Evolutionary conservation across 53 echinoderm and acorn worm genomes (phyloP).

Genomic region (Apostichopus leukothele): DNA sequence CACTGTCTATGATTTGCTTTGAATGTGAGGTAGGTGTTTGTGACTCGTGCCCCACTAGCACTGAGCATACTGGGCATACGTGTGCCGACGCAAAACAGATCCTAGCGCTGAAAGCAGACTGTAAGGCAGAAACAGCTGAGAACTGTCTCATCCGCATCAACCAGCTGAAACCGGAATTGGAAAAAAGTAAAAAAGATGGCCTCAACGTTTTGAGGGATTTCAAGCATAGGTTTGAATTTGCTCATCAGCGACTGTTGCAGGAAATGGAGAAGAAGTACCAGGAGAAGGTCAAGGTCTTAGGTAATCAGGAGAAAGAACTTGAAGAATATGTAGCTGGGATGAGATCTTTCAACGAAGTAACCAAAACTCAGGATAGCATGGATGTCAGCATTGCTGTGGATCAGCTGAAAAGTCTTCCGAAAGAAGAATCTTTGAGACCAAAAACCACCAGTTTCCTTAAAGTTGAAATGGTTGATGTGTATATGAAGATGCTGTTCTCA

Average conservation of each 20-base stretch:
- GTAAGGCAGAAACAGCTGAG: constrained; percentile 29
- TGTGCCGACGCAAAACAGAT: constrained; percentile 40
- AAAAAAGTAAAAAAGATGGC: constrained; percentile 19
- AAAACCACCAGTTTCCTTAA: background rate
- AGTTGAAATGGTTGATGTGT: background rate
- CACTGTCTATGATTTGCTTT: constrained; percentile 47
- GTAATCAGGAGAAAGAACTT: constrained; percentile 37
- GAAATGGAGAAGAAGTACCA: constrained; percentile 49
- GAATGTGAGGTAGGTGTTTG: constrained; percentile 53
- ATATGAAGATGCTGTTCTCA: background rate
- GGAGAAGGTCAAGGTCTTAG: constrained; percentile 56
- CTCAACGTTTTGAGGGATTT: constrained; percentile 41
- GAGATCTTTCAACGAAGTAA: too few species aligned
- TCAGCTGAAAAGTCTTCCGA: background rate
- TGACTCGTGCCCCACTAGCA: constrained; percentile 22
- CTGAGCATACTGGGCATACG: constrained; percentile 30
- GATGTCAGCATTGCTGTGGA: constrained; percentile 8
- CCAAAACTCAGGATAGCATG: background rate
- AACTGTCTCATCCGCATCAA: constrained; percentile 17
- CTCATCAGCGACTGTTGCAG: constrained; percentile 54
- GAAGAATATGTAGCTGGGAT: background rate
- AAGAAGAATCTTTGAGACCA: background rate
- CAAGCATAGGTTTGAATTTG: constrained; percentile 52
- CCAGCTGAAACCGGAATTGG: constrained; percentile 38
- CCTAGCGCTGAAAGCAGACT: constrained; percentile 22